Evolutionary conservation across 2,797 vertebrate genomes (phyloP).

Genomic region (Cyclopterus lumpus): DNA sequence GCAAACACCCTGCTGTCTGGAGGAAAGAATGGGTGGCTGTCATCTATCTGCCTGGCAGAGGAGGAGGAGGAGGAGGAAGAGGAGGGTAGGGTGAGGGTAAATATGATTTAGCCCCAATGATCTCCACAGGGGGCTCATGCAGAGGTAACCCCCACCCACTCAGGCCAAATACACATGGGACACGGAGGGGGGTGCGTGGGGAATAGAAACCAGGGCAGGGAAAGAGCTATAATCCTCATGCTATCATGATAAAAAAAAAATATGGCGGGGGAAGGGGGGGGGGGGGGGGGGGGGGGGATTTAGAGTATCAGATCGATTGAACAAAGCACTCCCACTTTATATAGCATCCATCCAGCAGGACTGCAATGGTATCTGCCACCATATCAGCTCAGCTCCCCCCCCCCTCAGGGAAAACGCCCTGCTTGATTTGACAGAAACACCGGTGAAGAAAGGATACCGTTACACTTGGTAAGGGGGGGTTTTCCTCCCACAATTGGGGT

Average conservation of each 20-base stretch:
- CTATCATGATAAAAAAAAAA: conserved; percentile 42
- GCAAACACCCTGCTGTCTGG: conserved; percentile 76
- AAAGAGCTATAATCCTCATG: conserved; percentile 69
- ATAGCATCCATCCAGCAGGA: conserved; percentile 44
- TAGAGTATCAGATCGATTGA: conserved; percentile 66
- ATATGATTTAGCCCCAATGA: conserved; percentile 76
- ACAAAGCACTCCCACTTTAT: conserved; percentile 69
- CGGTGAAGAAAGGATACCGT: conserved; percentile 9
- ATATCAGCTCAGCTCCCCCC: conserved; percentile 8
- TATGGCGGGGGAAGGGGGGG: not conserved
- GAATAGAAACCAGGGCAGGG: conserved; percentile 55
- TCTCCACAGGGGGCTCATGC: conserved; percentile 62
- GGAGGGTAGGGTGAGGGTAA: conserved; percentile 41
- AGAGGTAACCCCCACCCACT: conserved; percentile 60
- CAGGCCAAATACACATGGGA: conserved; percentile 62
- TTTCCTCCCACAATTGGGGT: not conserved
- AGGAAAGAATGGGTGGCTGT: conserved; percentile 71
- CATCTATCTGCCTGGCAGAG: conserved; percentile 67
- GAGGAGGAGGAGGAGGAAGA: conserved; percentile 13
- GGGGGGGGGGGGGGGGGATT: conserved; percentile 35
- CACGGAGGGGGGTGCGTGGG: conserved; percentile 26
- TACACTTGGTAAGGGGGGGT: conserved; percentile 18
- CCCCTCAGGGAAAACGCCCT: conserved; percentile 9
- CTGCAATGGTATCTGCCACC: conserved; percentile 31
- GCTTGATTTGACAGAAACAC: conserved; percentile 22